phyloP scores from a whole-genome alignment of 2,797 vertebrate genomes.

The Sebastes vulpes region DNA sequence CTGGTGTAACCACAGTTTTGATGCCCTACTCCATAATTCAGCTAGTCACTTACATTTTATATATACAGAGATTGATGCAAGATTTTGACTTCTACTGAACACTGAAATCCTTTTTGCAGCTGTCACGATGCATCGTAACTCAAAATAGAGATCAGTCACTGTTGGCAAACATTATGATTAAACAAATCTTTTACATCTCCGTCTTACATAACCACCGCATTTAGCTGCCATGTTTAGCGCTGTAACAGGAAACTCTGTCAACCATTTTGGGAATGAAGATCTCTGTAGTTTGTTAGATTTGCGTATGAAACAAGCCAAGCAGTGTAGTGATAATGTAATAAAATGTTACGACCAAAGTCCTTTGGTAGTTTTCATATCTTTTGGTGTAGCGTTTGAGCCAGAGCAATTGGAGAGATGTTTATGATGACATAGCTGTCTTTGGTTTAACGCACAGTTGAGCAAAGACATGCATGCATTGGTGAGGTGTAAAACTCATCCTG shows the following conservation, averaged over 20 bases:
- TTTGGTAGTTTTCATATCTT: background rate
- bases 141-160: slow-evolving; percentile 14
- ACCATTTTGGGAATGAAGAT: slow-evolving; percentile 16
- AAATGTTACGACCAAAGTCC: background rate
- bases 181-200: slow-evolving; percentile 35
- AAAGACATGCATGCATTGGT: slow-evolving; percentile 7
- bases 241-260: slow-evolving; percentile 1
- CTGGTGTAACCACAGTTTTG: slow-evolving; percentile 25
- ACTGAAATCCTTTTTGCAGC: slow-evolving; percentile 48
- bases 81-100: slow-evolving; percentile 21
- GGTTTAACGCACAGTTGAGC: background rate
- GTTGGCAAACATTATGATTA: slow-evolving; percentile 31
- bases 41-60: slow-evolving; percentile 32
- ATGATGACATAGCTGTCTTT: slow-evolving; percentile 9
- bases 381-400: background rate
- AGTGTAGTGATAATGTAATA: background rate
- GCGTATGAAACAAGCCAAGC: background rate
- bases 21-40: slow-evolving; percentile 47
- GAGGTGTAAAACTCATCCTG: slow-evolving; percentile 12
- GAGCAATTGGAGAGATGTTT: background rate
- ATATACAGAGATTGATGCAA: slow-evolving; percentile 33
- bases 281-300: background rate
- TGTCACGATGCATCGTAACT: slow-evolving; percentile 22
- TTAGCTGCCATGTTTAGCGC: slow-evolving; percentile 17
- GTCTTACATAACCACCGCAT: slow-evolving; percentile 23